phyloP scores from a whole-genome alignment of 2,888 invertebrate species.

The Stenoptilia bipunctidactyla region DNA sequence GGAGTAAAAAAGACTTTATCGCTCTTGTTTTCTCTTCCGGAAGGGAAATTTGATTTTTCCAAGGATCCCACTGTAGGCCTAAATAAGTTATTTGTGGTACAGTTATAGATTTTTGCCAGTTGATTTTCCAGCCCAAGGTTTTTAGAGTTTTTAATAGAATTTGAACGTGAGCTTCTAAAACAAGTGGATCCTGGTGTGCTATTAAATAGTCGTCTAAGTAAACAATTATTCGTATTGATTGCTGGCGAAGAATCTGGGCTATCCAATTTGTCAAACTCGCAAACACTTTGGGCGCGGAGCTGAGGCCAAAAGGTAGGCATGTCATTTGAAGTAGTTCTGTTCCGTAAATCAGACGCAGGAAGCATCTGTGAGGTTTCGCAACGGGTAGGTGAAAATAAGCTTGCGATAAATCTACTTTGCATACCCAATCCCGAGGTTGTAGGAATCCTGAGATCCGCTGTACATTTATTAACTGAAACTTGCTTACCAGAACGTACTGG shows the following conservation, averaged over 20 bases:
- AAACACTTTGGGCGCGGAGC: slow-evolving; percentile 5
- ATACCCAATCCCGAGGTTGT: slow-evolving; percentile 4
- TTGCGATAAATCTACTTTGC: no score
- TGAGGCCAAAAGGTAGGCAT: slow-evolving; percentile 7
- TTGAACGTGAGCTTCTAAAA: slow-evolving; percentile 4
- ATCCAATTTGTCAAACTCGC: slow-evolving; percentile 8
- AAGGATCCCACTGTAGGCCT: slow-evolving; percentile 3
- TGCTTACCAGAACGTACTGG: not conserved
- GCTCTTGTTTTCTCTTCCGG: not conserved
- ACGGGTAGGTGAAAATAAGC: no score
- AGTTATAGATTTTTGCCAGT: not conserved
- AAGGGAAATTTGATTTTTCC: slow-evolving; percentile 4
- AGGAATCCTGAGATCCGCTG: not conserved
- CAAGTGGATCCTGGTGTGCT: slow-evolving; percentile 3
- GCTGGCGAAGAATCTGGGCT: slow-evolving; percentile 4
- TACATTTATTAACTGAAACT: not conserved
- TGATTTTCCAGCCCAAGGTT: not conserved
- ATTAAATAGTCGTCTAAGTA: slow-evolving; percentile 10
- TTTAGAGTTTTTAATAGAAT: not conserved
- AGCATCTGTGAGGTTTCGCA: slow-evolving; percentile 2
- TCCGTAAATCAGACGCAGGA: slow-evolving; percentile 6
- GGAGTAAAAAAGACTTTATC: not conserved
- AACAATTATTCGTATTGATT: slow-evolving; percentile 5
- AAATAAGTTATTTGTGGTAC: slow-evolving; percentile 4
- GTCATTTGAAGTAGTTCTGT: slow-evolving; percentile 6